A percentile compares a stretch with the other conserved stretches of the same genome.
Evolutionary conservation across 1,140 invertebrate species (phyloP).

Genomic region (Manduca sexta): DNA sequence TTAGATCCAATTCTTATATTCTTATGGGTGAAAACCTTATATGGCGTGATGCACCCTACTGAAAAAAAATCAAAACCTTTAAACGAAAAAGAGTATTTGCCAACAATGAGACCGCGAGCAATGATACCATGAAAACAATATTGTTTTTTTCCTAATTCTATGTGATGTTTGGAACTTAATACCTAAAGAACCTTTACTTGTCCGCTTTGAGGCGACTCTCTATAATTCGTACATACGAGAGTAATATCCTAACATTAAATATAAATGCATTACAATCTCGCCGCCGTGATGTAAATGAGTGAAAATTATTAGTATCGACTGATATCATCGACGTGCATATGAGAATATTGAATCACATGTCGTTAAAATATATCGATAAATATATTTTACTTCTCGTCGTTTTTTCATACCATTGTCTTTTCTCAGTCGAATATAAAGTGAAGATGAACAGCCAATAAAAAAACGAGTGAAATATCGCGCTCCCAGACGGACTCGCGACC

Average conservation of each 20-base stretch:
- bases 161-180: no score
- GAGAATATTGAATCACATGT: background rate
- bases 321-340: background rate
- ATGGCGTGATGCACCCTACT: no score
- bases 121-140: no score
- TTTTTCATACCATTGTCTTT: conserved; percentile 10
- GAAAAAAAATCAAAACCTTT: no score
- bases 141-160: no score
- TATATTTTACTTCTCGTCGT: conserved; percentile 3
- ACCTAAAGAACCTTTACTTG: no score
- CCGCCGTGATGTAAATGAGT: conserved; percentile 25
- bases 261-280: conserved; percentile 49
- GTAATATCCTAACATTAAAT: conserved; percentile 29
- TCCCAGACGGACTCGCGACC: no score
- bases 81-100: no score
- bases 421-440: background rate
- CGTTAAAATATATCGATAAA: background rate
- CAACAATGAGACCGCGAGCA: no score
- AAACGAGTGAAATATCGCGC: conserved; percentile 9
- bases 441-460: conserved; percentile 1
- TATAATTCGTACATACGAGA: conserved; percentile 1
- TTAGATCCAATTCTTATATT: no score
- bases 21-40: no score
- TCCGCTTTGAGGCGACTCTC: background rate
- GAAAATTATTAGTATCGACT: conserved; percentile 1